Conservation (phyloP, 2,888 invertebrate species). For the Magallana nippona region DNA sequence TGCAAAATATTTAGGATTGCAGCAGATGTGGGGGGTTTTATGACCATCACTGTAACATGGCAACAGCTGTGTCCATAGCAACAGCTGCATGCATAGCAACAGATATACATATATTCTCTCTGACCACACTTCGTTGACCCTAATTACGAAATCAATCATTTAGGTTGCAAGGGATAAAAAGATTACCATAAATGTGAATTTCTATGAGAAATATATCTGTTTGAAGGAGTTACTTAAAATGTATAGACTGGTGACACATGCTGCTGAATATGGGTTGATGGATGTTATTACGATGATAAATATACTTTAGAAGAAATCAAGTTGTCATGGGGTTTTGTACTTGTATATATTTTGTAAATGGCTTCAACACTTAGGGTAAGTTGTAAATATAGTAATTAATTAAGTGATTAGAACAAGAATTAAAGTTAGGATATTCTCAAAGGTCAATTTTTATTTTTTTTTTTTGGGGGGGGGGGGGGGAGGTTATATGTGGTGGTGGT, state of each 20-base stretch:
- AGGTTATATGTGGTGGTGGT: no score
- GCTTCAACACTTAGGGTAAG: no score
- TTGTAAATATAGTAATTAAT: no score
- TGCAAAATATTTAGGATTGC: no score
- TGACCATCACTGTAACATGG: neutral
- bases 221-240: neutral
- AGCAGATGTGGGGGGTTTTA: neutral
- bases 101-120: neutral
- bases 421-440: no score
- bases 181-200: no score
- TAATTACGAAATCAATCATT: neutral
- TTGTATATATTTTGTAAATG: no score
- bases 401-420: no score
- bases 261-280: neutral
- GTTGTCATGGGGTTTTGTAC: no score
- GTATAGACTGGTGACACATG: neutral
- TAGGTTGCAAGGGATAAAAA: neutral
- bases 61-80: neutral
- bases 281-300: neutral
- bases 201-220: neutral
- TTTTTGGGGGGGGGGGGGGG: no score
- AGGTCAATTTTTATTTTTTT: no score
- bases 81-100: neutral
- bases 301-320: no score
- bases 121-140: neutral